Evolutionary conservation across 2,113 vertebrate genomes (phyloP).

Genomic region (Pleuronectes platessa): DNA sequence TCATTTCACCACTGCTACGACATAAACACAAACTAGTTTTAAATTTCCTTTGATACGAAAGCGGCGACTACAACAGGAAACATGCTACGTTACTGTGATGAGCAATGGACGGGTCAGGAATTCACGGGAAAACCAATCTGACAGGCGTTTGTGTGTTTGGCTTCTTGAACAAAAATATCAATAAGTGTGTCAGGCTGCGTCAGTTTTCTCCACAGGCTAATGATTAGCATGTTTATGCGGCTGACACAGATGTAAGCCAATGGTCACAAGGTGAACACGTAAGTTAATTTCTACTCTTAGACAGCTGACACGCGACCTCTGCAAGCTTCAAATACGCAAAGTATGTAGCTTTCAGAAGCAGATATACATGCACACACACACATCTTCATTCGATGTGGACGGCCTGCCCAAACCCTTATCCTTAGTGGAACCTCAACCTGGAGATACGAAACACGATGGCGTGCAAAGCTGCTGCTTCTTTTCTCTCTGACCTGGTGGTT

Average conservation of each 20-base stretch:
- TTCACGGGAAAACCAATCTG: background rate
- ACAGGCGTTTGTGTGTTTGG: constrained; percentile 9
- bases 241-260: background rate
- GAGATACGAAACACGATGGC: too few relatives aligned
- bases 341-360: too few relatives aligned
- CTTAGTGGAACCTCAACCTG: too few relatives aligned
- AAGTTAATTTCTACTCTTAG: background rate
- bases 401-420: too few relatives aligned
- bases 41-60: constrained; percentile 5
- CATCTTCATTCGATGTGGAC: too few relatives aligned
- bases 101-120: background rate
- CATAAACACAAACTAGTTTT: constrained; percentile 24
- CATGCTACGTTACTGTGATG: too few relatives aligned
- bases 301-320: background rate
- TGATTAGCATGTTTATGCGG: background rate
- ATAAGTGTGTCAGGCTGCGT: constrained; percentile 1
- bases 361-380: too few relatives aligned
- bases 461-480: too few relatives aligned
- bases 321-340: too few relatives aligned
- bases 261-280: background rate
- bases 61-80: background rate
- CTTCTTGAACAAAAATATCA: background rate
- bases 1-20: constrained; percentile 24
- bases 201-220: background rate
- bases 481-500: too few relatives aligned